phyloP scores from a whole-genome alignment of 1,140 invertebrate genomes.

The Mamestra configurata region DNA sequence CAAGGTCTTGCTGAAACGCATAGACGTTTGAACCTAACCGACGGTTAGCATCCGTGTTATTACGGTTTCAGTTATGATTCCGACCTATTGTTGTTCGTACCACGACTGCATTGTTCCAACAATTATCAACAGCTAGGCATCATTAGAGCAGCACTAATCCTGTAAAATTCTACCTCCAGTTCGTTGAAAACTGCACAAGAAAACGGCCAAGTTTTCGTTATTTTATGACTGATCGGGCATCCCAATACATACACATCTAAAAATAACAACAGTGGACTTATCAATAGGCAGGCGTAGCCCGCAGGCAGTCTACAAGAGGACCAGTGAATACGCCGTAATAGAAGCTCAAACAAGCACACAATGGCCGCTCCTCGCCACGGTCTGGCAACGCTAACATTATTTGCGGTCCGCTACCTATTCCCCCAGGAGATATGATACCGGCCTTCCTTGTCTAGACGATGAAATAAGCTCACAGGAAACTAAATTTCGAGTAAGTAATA shows the following conservation, averaged over 20 bases:
- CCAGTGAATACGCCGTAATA: conserved; percentile 48
- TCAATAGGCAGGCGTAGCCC: background rate
- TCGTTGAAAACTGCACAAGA: background rate
- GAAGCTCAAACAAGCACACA: conserved; percentile 58
- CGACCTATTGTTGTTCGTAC: background rate
- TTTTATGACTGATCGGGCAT: background rate
- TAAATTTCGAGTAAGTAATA: conserved; percentile 26
- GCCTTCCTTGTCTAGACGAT: conserved; percentile 76
- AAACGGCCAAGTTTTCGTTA: no score
- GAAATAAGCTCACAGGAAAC: conserved; percentile 53
- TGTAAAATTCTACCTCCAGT: background rate
- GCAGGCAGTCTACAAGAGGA: conserved; percentile 25
- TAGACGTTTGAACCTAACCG: background rate
- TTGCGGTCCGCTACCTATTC: conserved; percentile 82
- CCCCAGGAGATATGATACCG: conserved; percentile 69
- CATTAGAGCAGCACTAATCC: no score
- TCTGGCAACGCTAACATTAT: conserved; percentile 78
- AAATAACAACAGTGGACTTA: background rate
- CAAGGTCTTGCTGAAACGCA: background rate
- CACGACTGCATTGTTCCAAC: background rate
- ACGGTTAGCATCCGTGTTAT: background rate
- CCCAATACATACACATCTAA: background rate
- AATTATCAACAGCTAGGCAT: background rate
- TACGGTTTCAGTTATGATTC: background rate
- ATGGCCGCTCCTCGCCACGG: conserved; percentile 64